Evolutionary conservation across 2,113 vertebrate genomes (phyloP).

Genomic region (Hippocampus barbouri): DNA sequence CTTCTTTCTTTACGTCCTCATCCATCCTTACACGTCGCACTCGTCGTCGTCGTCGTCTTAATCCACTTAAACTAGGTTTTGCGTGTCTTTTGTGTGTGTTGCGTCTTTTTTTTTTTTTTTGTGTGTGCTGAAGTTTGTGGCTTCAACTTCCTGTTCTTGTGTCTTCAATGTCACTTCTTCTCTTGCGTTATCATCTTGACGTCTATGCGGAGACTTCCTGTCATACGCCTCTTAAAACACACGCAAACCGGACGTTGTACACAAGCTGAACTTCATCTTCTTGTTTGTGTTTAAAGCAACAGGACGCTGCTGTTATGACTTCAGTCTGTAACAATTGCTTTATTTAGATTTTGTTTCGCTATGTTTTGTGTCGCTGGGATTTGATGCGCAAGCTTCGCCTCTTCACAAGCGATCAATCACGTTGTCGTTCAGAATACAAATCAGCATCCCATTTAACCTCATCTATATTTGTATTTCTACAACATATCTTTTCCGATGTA

Average conservation of each 20-base stretch:
- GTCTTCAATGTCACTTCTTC: background rate
- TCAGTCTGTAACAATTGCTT: background rate
- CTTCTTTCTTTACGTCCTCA: conserved; percentile 8
- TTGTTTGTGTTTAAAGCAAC: background rate
- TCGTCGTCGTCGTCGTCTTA: background rate
- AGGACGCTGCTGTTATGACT: background rate
- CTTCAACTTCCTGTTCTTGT: conserved; percentile 4
- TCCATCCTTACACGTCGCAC: background rate
- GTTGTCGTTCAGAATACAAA: background rate
- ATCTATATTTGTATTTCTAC: too few relatives aligned
- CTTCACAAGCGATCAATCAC: background rate
- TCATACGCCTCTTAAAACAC: background rate
- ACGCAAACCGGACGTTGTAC: background rate
- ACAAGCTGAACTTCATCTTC: background rate
- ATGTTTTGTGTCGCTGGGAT: background rate
- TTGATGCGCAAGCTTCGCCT: background rate
- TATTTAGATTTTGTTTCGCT: background rate
- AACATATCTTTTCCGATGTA: too few relatives aligned
- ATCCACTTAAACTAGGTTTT: too few relatives aligned
- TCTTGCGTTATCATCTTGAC: background rate
- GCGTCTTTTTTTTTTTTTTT: background rate
- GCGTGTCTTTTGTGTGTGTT: background rate
- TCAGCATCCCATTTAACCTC: background rate
- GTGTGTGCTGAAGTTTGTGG: background rate
- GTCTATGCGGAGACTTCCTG: background rate